Base-by-base conservation (phyloP, 2,888 invertebrate species). In the Plebejus melissa region DNA sequence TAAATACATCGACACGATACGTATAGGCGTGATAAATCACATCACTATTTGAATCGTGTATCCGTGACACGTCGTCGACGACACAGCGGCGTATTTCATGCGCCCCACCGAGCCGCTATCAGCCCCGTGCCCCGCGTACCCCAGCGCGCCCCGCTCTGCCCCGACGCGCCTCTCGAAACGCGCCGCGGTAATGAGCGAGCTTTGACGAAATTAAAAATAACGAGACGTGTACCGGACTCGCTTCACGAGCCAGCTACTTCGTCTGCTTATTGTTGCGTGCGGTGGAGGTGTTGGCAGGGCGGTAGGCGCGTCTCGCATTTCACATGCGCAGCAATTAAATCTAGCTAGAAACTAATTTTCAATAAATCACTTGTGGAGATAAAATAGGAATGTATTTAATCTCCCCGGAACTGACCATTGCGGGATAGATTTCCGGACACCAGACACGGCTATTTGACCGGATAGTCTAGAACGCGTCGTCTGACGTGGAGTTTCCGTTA, bases 11-110 rank as follows among this genome's bases (percentile, higher is more conserved):
- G 80, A 79, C 65, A 76, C 60, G 28, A 69, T 46, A 69, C 50
- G 41, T 36, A 69, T 50, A 75, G n/a, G 36, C 60, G 57, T 41
- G 58, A 75, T 69, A 81, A 76, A 75, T 80, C 77, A 81, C 83
- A 82, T 75, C 80, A 78, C 82, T 81, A 81, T 32, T 76, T 79
- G 84, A 85, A 85, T 85, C 87, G 87, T 84, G 86, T 89, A 89
- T 88, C 89, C 87, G 88, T 89, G 88, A 88, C 90, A 89, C 86
- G 86, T 88, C 86, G 86, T 87, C 86, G 87, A 82, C 79, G 84
- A 83, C 83, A 82, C 81, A 81, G 82, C 81, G 82, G 82, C 86
- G 87, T 90, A 88, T 89, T 90, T 90, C 86, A 90, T 86, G 86
- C 88, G 87, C 86, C 87, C 86, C 86, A 86, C 83, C 83, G 85